Evolutionary conservation across 23 tunicate genomes (phyloP).

Genomic region (Trididemnum miniatum): DNA sequence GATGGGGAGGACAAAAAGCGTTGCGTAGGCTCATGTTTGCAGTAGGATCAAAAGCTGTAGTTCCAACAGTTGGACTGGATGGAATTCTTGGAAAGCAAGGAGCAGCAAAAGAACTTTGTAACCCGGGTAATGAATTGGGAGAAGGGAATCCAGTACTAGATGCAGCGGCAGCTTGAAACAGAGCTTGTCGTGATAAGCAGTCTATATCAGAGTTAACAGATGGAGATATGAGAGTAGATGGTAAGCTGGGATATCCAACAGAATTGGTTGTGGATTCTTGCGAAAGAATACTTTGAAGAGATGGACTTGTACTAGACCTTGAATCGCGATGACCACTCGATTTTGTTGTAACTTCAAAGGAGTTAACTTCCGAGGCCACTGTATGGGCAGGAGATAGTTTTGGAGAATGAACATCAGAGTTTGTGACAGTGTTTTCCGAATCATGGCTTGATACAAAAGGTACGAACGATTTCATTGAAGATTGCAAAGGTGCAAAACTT

Average conservation of each 20-base stretch:
- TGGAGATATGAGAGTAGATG: conserved; percentile 17
- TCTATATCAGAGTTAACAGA: conserved; percentile 19
- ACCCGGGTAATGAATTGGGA: not conserved
- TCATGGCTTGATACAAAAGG: not conserved
- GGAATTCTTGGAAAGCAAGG: conserved; percentile 25
- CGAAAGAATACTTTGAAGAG: not conserved
- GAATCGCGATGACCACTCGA: not conserved
- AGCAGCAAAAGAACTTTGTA: conserved; percentile 12
- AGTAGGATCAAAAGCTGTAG: conserved; percentile 5
- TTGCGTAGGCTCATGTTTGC: not conserved
- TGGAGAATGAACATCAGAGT: conserved; percentile 3
- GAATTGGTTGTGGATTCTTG: not conserved
- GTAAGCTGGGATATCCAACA: not conserved
- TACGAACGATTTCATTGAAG: not conserved
- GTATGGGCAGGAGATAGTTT: conserved; percentile 35
- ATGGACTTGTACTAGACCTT: not conserved
- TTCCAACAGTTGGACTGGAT: not conserved
- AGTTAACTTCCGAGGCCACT: not conserved
- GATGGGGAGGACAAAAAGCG: conserved; percentile 26
- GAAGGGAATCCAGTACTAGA: conserved; percentile 31
- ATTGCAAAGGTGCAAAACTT: not conserved
- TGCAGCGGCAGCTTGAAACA: conserved; percentile 69
- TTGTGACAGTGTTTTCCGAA: not conserved
- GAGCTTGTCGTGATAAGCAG: conserved; percentile 41
- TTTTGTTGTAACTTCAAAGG: not conserved